These are phyloP conservation scores for Xenentodon cancila DNA, from an alignment of 2,797 vertebrate genomes.

Conservation along the genomic window DNA sequence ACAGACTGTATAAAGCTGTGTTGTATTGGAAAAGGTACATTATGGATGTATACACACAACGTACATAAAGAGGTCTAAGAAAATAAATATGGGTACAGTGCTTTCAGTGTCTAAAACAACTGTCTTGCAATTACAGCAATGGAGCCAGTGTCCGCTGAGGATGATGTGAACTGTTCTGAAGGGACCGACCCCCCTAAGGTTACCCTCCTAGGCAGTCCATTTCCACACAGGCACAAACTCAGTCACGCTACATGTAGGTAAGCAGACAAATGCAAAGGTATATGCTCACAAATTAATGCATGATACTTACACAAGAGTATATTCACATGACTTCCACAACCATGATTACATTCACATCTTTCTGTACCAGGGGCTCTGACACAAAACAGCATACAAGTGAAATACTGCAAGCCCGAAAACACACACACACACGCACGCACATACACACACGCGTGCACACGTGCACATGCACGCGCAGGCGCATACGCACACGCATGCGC, in stretches of 20 bases:
- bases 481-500: neutral
- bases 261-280: neutral
- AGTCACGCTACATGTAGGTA: neutral
- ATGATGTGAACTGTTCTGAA: conserved; percentile 58
- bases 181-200: conserved; percentile 39
- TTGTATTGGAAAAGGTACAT: too few relatives aligned
- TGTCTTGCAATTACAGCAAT: conserved; percentile 36
- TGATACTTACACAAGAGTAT: neutral
- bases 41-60: too few relatives aligned
- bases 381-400: neutral
- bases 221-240: neutral
- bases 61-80: neutral
- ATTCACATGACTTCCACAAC: neutral
- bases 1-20: too few relatives aligned
- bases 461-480: neutral
- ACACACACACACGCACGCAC: too few relatives aligned
- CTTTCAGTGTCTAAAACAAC: conserved; percentile 11
- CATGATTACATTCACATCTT: neutral
- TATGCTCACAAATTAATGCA: neutral
- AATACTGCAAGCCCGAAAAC: too few relatives aligned
- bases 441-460: neutral
- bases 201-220: conserved; percentile 18
- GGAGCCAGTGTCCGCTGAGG: conserved; percentile 32
- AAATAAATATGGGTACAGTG: conserved; percentile 28
- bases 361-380: neutral